Evolutionary conservation across 2,797 vertebrate genomes (phyloP), one percentile per base, ranked within the genome.

Genomic region (Sebastiscus tertius): DNA sequence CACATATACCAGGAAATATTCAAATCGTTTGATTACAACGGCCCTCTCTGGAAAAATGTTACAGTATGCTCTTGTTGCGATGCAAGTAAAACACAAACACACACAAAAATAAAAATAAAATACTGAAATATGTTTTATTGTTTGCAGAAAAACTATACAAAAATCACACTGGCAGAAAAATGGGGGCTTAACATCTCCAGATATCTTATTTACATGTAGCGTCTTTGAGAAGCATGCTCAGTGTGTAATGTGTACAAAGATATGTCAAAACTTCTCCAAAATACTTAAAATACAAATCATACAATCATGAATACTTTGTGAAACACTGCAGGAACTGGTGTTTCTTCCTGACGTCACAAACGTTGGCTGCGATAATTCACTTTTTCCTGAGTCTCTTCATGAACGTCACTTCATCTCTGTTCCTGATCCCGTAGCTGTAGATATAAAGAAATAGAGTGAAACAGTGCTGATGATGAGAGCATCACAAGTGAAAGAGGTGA

Each of bases 401-500:
- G 85, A 99, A 99, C 8, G 95, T 96, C 85, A 99, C 98, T 87
- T 99, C 98, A 8, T 99, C 98, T 88, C 98, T 92, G 91, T 99
- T 99, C 82, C 97, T 96, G 93, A 99, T 97, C 13, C 97, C 98
- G 0, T 98, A 99, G 83, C 98, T 99, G 88, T 71, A 89, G 14
- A 89, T 0, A 76, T 29, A 88, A 68, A 72, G 16, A 77, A 42
- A 63, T 13, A 73, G 33, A 26, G 14, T 82, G 1, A 71, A 67
- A 72, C 27, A 60, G 4, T 1, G 42, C 14, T 6, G 12, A 46
- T 49, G 7, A 75, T n/a, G 29, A 31, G 11, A 60, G 18, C 27
- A 64, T 7, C 14, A 27, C 12, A 63, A 9, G 31, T 14, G 11
- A 67, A 66, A 6, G 1, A 34, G 52, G 12, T 2, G 27, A 27